Conservation (phyloP, 2,797 vertebrate genomes). For the Balearica regulorum region DNA sequence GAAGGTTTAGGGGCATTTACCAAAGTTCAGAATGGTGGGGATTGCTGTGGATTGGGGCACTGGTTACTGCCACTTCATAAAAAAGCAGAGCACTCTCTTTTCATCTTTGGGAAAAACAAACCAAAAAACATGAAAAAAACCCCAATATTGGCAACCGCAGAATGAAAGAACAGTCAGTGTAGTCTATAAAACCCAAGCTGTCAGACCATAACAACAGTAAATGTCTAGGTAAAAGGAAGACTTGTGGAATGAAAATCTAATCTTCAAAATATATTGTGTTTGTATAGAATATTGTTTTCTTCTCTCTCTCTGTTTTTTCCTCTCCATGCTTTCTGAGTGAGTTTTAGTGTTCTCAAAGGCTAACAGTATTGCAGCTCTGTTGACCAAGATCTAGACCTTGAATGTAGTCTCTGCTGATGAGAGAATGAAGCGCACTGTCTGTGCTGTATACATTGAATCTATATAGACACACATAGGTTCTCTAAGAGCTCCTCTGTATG, state of each 20-base stretch:
- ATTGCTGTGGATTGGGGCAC: not conserved
- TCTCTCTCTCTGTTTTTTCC: not conserved
- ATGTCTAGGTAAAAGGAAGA: not conserved
- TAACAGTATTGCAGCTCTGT: not conserved
- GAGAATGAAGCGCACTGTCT: not conserved
- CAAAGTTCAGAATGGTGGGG: not conserved
- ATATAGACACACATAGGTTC: not conserved
- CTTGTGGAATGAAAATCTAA: not conserved
- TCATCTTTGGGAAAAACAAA: not conserved
- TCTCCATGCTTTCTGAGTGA: not conserved
- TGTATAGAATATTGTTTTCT: not conserved
- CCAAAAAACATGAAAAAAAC: not conserved
- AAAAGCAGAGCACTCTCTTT: not conserved
- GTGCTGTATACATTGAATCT: not conserved
- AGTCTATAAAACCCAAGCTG: not conserved
- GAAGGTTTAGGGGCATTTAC: not conserved
- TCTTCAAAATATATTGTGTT: not conserved
- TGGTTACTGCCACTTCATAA: not conserved
- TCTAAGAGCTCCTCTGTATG: not conserved
- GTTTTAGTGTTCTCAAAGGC: not conserved
- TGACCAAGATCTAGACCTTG: not conserved
- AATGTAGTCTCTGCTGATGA: not conserved
- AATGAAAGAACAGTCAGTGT: not conserved
- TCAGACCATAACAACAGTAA: not conserved
- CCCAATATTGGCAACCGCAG: not conserved